Percentiles rank a stretch among this genome's conserved stretches.
phyloP scores from a whole-genome alignment of 2,797 vertebrate genomes.

The Ceyx erithaca region DNA sequence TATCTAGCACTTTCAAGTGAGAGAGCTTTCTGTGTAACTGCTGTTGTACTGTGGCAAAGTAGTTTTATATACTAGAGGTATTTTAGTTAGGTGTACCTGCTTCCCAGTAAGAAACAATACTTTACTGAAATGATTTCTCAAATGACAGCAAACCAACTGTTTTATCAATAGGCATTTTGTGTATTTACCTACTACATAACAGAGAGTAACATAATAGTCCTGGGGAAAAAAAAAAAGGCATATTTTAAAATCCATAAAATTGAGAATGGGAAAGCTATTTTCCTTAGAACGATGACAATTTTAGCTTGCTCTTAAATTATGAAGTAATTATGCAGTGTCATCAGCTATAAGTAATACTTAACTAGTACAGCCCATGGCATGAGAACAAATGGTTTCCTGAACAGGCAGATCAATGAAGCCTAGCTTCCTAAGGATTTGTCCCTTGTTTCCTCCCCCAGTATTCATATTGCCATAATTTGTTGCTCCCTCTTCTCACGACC shows the following conservation, averaged over 20 bases:
- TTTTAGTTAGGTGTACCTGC: neutral
- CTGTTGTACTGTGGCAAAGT: neutral
- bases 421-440: neutral
- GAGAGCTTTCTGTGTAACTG: neutral
- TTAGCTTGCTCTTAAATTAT: neutral
- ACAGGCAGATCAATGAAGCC: neutral
- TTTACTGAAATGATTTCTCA: neutral
- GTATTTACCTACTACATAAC: neutral
- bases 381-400: slow-evolving; percentile 10
- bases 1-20: neutral
- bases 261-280: neutral
- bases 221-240: no score
- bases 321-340: neutral
- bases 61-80: neutral
- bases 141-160: neutral
- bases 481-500: neutral
- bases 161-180: neutral
- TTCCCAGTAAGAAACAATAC: neutral
- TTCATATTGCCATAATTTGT: accelerated
- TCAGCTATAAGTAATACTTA: neutral
- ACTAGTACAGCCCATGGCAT: neutral
- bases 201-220: neutral
- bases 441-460: neutral
- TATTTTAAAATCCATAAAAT: neutral
- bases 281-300: neutral